Evolutionary conservation across 2,113 vertebrate species (phyloP), one percentile per base, ranked within the genome.

Genomic region (Bubo blakistoni): DNA sequence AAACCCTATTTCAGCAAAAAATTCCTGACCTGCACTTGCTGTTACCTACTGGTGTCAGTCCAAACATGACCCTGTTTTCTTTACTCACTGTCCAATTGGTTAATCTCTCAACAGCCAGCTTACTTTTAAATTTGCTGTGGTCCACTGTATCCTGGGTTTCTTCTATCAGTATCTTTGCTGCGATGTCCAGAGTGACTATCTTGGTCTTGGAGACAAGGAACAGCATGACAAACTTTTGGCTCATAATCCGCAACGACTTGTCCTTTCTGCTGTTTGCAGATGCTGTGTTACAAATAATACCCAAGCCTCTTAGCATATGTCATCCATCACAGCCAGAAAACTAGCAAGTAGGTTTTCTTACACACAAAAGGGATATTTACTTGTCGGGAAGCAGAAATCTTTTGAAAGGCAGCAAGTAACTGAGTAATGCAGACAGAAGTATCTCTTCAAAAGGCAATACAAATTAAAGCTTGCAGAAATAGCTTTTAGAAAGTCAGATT

Each of bases 121-220:
- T 98, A 99, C 99, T 99, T 98, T 99, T 99, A 97, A 99, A 99
- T 97, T 99, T 99, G 98, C 99, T 99, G 88, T 99, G 98, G 89
- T 99, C 99, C 3, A 98, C 98, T 3, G 98, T 97, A 90, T 99
- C 99, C 88, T 98, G 99, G 25, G 98, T 98, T 93, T 99, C 99
- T 96, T 99, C 99, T 88, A 99, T 99, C 81, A 99, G 97, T 95
- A 99, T 98, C 95, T 99, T 99, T 61, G 99, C 99, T 15, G 99
- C 99, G 2, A 98, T 95, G 52, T 99, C 99, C 88, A 99, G 97
- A 47, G 99, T 99, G 40, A 99, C 98, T 7, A 98, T 98, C 97
- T 98, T 99, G 52, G 99, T 99, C 96, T 98, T 98, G 85, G 99
- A 99, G 92, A 99, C 99, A 79, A 99, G 98, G 98, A 99, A 99